Percentiles rank a stretch among this genome's conserved stretches.
phyloP scores from a whole-genome alignment of 1,140 invertebrate species.

The Ditylenchus dipsaci region DNA sequence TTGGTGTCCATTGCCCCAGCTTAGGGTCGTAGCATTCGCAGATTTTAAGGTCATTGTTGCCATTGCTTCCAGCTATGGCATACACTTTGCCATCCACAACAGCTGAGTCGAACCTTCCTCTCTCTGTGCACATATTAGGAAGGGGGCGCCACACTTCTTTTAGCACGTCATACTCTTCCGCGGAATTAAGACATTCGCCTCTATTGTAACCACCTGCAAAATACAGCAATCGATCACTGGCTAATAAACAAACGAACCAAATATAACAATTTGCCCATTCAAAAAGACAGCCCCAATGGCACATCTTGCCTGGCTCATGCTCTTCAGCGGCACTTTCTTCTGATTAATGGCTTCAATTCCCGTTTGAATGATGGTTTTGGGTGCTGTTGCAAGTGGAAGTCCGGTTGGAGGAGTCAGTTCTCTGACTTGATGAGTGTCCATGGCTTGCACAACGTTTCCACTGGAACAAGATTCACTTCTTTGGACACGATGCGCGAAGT shows the following conservation, averaged over 20 bases:
- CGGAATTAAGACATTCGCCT: constrained; percentile 72
- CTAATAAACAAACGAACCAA: constrained; percentile 61
- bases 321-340: constrained; percentile 61
- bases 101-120: constrained; percentile 73
- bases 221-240: neutral
- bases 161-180: constrained; percentile 71
- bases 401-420: neutral
- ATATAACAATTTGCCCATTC: constrained; percentile 69
- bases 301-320: constrained; percentile 70
- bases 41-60: constrained; percentile 69
- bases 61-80: constrained; percentile 74
- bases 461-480: constrained; percentile 7
- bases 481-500: too few species aligned
- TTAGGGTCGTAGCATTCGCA: constrained; percentile 68
- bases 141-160: constrained; percentile 69
- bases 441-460: constrained; percentile 49
- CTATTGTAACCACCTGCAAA: constrained; percentile 73
- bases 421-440: constrained; percentile 50
- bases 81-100: constrained; percentile 69
- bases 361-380: neutral
- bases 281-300: constrained; percentile 71
- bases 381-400: neutral
- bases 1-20: constrained; percentile 66
- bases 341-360: neutral
- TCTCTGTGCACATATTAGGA: constrained; percentile 68